phyloP scores from a whole-genome alignment of 2,797 vertebrate genomes.

The Margarornis squamiger region DNA sequence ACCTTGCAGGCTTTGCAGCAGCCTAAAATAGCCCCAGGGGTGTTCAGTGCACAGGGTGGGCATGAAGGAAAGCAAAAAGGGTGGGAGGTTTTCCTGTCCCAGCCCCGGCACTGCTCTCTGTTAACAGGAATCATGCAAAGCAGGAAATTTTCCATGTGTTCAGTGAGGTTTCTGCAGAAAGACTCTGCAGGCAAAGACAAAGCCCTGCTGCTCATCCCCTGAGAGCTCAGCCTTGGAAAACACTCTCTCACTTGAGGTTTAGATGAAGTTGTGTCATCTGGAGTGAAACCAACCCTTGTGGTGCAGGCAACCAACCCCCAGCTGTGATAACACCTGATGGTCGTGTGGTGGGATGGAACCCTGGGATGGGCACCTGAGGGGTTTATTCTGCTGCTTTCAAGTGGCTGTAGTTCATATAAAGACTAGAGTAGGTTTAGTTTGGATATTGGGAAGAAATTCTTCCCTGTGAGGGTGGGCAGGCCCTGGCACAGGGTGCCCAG shows the following conservation, averaged over 20 bases:
- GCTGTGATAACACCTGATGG: background rate
- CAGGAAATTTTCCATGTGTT: background rate
- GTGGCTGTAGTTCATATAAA: background rate
- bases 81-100: background rate
- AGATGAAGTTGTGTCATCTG: background rate
- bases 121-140: background rate
- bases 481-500: background rate
- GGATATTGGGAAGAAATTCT: fast-evolving
- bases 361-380: background rate
- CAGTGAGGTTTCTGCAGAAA: background rate
- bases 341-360: background rate
- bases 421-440: background rate
- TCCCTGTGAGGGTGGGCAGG: fast-evolving
- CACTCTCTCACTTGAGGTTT: background rate
- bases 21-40: background rate
- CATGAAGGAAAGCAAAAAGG: background rate
- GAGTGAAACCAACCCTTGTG: background rate
- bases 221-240: background rate
- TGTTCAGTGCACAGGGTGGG: background rate
- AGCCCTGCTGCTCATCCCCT: background rate
- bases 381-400: background rate
- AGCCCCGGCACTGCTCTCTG: background rate
- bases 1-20: background rate
- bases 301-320: background rate
- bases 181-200: background rate